Evolutionary conservation across 2,797 vertebrate genomes (phyloP), one percentile per base, ranked within the genome.

Genomic region (Tamandua tetradactyla): DNA sequence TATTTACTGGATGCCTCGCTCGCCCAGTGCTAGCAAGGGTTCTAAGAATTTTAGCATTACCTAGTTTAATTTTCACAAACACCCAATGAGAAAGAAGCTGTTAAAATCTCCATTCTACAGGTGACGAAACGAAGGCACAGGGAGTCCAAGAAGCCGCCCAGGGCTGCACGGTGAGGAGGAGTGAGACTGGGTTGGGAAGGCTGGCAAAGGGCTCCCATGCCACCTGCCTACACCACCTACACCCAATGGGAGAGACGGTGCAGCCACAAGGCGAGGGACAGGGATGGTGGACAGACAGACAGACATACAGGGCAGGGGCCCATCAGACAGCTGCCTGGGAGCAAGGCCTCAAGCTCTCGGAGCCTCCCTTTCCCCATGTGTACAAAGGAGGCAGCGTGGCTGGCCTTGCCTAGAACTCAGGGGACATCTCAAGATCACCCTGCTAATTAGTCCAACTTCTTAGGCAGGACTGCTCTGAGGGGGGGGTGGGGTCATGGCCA

Each of bases 261-360:
- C 59, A 7, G 9, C 30, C 9, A 7, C 62, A 14, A 0, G 32
- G 42, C 3, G 42, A 7, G 30, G 62, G 22, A 14, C 32, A n/a
- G 57, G 57, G 12, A 0, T 15, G n/a, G 66, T 2, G 14, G 71
- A 20, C 52, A 55, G 52, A 20, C 0, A 3, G 68, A 62, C 59
- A 8, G 9, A n/a, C 8, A 7, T 49, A 15, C 0, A 18, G 49
- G 3, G 37, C 2, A 5, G 30, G 59, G 23, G 18, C 27, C n/a
- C 64, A 62, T 14, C 1, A 23, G n/a, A 66, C 3, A 18, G 71
- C 17, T 42, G 72, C 55, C 30, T 27, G 11, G 52, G 81, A 37
- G 13, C 44, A 11, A 0, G 3, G 3, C 5, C 55, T 66, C 5
- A 42, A 82, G 22, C 9, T 22, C 44, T 57, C 15, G 0, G 8